A percentile compares a stretch with the other conserved stretches of the same genome.
These are phyloP conservation scores for Furcula furcula DNA, from an alignment of 2,888 invertebrate genomes.

Conservation along the genomic window DNA sequence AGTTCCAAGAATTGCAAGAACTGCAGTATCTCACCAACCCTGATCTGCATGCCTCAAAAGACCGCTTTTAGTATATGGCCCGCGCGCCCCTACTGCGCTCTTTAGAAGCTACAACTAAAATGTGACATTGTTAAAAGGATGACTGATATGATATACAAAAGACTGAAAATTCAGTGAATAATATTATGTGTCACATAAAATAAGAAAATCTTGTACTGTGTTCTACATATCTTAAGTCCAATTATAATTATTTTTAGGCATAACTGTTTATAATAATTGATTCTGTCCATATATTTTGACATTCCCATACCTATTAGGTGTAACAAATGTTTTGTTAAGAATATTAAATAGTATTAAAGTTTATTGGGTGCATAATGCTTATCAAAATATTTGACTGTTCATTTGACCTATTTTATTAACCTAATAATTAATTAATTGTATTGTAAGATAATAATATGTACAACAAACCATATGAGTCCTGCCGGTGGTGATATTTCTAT, in stretches of 20 bases:
- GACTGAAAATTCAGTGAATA: conserved; percentile 1
- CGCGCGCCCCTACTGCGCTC: conserved; percentile 77
- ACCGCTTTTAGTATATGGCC: conserved; percentile 92
- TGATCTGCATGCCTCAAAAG: conserved; percentile 88
- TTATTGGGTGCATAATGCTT: conserved; percentile 14
- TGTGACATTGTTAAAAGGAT: conserved; percentile 62
- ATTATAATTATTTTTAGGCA: conserved; percentile 10
- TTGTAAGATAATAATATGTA: conserved; percentile 13
- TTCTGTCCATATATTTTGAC: conserved; percentile 30
- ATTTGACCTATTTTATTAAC: conserved; percentile 24
- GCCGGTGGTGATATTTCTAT: conserved; percentile 3
- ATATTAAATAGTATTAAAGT: neutral
- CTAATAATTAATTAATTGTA: conserved; percentile 18
- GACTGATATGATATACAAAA: conserved; percentile 30
- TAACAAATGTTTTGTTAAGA: neutral
- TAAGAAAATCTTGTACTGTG: conserved; percentile 14
- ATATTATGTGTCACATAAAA: conserved; percentile 3
- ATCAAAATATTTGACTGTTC: conserved; percentile 23
- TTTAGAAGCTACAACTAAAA: conserved; percentile 73
- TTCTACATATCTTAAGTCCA: conserved; percentile 43
- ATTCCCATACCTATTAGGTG: conserved; percentile 40
- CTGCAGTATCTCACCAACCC: conserved; percentile 92
- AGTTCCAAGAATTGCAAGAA: conserved; percentile 95
- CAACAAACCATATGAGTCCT: neutral
- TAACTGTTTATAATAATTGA: conserved; percentile 8